Base-by-base conservation (phyloP, 1,140 invertebrate species). In the Yoshiicerus persimilis region DNA sequence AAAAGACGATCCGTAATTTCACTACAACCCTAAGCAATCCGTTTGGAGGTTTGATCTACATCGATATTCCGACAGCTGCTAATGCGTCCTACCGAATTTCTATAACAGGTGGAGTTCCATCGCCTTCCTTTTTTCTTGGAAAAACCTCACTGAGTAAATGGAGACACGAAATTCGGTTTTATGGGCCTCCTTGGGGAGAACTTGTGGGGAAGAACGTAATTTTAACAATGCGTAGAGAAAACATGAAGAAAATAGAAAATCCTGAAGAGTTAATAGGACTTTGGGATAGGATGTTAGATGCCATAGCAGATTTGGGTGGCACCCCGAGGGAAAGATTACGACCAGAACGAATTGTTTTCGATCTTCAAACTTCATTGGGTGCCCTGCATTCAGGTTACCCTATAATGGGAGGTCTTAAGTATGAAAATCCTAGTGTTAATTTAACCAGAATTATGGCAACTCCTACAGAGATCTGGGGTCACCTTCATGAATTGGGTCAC, bases 151-250 rank as follows among this genome's bases (percentile, higher is more conserved):
- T 83, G 23, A 16, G 30, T 4, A 25, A 87, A 80, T 87, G 87
- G 87, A 27, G 41, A 32, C 4, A 84, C 2, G 47, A 47, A 56
- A 87, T 84, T 25, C 64, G 87, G 1, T 41, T 36, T 25, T 16
- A 83, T 66, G n/a, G 25, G 13, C 77, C 36, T 1, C 39, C 87
- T 13, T 87, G 87, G 87, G 77, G 70, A 11, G 87, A 87, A 20
- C 36, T 87, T 20, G 75, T 83, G 4, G 77, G 70, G 4, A 77
- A 87, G 2, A 87, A 84, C n/a, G 11, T 87, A 39, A 38, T 84
- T 27, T n/a, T 87, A 13, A 64, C 25, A 3, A 77, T 62, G 0
- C 23, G 27, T 34, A 30, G 6, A 10, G 2, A 11, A 62, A 16
- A 30, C 1, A 41, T 41, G 4, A 41, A 13, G 16, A 13, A 64